phyloP scores from a whole-genome alignment of 2,888 invertebrate genomes.

The Dynastes maya region DNA sequence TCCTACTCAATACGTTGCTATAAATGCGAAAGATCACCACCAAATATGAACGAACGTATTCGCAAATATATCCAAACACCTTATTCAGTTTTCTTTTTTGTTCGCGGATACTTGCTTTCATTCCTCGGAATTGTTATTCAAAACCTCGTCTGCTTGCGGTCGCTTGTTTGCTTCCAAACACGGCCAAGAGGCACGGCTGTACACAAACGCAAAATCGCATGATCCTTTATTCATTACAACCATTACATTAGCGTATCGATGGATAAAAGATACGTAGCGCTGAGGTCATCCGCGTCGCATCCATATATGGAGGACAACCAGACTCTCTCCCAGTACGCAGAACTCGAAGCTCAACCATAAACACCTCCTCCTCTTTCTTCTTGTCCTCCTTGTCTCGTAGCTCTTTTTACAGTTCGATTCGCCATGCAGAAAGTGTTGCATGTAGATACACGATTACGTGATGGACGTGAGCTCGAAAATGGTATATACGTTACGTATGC shows the following conservation, averaged over 20 bases:
- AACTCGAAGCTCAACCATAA: background rate
- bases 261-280: background rate
- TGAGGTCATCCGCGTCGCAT: constrained; percentile 42
- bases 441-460: constrained; percentile 36
- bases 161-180: background rate
- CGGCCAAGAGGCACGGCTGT: background rate
- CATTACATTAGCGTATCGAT: background rate
- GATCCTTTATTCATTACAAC: constrained; percentile 4
- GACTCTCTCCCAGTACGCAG: constrained; percentile 6
- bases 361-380: background rate
- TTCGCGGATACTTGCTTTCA: background rate
- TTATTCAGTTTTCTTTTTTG: no score
- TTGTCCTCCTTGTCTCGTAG: background rate
- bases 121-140: constrained; percentile 11
- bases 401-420: background rate
- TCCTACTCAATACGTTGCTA: background rate
- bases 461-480: constrained; percentile 8
- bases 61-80: no score
- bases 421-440: constrained; percentile 33
- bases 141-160: constrained; percentile 30
- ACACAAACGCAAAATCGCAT: background rate
- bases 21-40: constrained; percentile 36
- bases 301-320: constrained; percentile 37
- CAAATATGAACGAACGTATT: constrained; percentile 32
- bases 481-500: no score